A percentile compares a stretch with the other conserved stretches of the same genome.
Evolutionary conservation across 1,140 invertebrate genomes (phyloP).

Genomic region (Marisa cornuarietis): DNA sequence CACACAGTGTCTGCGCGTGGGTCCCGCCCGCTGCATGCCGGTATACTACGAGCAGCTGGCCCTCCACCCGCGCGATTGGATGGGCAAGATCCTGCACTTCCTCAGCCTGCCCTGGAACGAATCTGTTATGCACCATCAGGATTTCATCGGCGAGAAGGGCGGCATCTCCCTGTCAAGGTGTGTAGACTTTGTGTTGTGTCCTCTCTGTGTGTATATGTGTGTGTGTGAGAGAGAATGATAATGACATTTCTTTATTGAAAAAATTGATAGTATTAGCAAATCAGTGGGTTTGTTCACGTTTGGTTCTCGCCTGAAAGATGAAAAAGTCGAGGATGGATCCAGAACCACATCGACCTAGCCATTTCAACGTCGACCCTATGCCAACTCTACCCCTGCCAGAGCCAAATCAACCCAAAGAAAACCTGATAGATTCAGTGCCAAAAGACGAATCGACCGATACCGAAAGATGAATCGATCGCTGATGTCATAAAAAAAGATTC

Average conservation of each 20-base stretch:
- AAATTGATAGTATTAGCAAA: no score
- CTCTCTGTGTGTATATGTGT: neutral
- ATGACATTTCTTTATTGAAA: neutral
- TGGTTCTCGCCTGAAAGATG: no score
- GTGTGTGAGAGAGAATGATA: neutral
- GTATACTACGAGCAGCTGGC: constrained; percentile 97
- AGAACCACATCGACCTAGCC: no score
- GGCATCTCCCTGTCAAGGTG: constrained; percentile 89
- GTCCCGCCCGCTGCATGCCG: constrained; percentile 84
- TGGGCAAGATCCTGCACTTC: constrained; percentile 90
- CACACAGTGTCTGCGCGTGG: constrained; percentile 86
- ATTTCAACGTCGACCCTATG: no score
- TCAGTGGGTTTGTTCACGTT: no score
- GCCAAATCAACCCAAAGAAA: no score
- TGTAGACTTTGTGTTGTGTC: constrained; percentile 54
- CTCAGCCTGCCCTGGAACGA: constrained; percentile 95
- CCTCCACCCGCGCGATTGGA: constrained; percentile 88
- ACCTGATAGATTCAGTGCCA: no score
- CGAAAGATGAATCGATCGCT: no score
- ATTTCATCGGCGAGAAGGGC: constrained; percentile 94
- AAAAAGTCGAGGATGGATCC: no score
- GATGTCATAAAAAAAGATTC: no score
- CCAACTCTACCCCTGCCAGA: no score
- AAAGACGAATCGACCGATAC: no score
- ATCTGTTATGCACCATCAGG: constrained; percentile 95